Conservation (phyloP, 1,140 invertebrate genomes). For the Nylanderia fulva region DNA sequence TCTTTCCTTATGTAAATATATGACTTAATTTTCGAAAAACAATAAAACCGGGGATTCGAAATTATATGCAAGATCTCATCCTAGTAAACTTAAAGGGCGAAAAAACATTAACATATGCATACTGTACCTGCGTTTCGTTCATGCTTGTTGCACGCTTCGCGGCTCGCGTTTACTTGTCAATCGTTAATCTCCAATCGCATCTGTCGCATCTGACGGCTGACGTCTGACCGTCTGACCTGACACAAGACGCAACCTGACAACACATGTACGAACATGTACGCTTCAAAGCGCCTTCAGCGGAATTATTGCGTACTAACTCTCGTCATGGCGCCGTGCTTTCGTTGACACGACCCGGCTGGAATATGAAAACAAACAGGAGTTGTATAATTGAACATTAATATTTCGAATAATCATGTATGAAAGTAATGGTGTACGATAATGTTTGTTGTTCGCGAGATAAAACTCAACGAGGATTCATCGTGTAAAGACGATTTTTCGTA, state of each 20-base stretch:
- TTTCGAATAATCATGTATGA: slow-evolving; percentile 8
- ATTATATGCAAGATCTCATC: background rate
- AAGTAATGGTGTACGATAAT: background rate
- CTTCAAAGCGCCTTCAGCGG: background rate
- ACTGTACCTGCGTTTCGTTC: slow-evolving; percentile 9
- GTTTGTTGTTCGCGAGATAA: background rate
- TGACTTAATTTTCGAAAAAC: background rate
- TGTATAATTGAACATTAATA: background rate
- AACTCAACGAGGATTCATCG: background rate
- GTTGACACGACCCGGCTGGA: background rate
- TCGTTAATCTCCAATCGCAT: background rate
- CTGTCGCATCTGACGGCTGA: too few relatives aligned
- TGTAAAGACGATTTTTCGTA: background rate
- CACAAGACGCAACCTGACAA: background rate
- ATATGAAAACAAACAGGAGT: background rate
- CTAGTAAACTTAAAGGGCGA: background rate
- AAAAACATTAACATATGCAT: slow-evolving; percentile 24
- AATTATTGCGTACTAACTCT: background rate
- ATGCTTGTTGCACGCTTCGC: background rate
- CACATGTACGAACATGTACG: background rate
- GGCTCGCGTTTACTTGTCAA: background rate
- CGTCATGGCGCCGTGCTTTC: too few relatives aligned
- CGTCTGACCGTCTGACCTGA: background rate
- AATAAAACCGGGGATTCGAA: background rate
- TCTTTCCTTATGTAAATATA: background rate